Percentiles rank a stretch among this genome's conserved stretches.
These are phyloP conservation scores for Lamellibrachia satsuma DNA, from an alignment of 2,888 invertebrate species.

Conservation along the genomic window DNA sequence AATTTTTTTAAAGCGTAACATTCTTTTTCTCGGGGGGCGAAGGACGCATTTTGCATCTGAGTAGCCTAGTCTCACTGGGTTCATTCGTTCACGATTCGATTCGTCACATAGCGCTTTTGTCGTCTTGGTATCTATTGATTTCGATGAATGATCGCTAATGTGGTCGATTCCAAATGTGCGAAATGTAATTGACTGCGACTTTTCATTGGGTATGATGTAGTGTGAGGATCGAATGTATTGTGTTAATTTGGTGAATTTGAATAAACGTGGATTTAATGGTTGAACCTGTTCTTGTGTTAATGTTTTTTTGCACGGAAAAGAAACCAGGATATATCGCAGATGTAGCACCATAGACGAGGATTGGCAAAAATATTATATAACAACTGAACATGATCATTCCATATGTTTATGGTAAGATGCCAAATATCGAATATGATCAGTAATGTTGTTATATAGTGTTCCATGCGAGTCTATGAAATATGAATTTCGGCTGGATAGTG, in stretches of 20 bases:
- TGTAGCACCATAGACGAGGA: background rate
- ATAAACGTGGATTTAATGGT: conserved; percentile 17
- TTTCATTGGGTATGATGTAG: background rate
- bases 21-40: too few species aligned
- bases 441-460: too few species aligned
- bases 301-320: background rate
- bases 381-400: too few species aligned
- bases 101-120: background rate
- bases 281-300: background rate
- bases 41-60: too few species aligned
- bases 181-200: background rate
- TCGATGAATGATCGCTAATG: background rate
- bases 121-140: background rate
- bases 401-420: too few species aligned
- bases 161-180: background rate
- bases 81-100: background rate
- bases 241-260: background rate
- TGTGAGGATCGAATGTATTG: background rate
- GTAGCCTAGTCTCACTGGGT: background rate
- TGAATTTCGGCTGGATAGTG: too few species aligned
- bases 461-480: too few species aligned
- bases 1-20: too few species aligned
- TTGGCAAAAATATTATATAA: too few species aligned
- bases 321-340: background rate
- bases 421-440: too few species aligned